These are phyloP conservation scores for Apeira syringaria DNA, from an alignment of 2,888 invertebrate genomes.

Conservation along the genomic window DNA sequence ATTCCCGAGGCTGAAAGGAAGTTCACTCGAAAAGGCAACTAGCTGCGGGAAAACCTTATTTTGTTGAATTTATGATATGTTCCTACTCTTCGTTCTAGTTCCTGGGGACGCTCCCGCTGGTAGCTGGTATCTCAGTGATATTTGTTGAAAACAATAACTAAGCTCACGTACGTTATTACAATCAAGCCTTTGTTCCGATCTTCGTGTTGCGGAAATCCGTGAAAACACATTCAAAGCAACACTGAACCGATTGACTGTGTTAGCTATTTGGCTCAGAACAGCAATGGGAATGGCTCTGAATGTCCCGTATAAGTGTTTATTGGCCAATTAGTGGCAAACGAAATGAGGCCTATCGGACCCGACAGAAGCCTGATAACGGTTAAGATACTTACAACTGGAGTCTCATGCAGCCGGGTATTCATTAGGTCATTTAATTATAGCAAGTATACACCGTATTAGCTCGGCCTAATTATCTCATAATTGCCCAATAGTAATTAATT, in stretches of 20 bases:
- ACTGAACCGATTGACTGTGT: conserved; percentile 35
- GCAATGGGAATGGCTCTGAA: conserved; percentile 54
- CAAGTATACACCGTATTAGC: conserved; percentile 35
- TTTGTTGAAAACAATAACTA: conserved; percentile 67
- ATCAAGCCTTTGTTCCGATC: conserved; percentile 2
- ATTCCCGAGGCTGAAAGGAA: conserved; percentile 74
- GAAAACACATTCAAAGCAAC: conserved; percentile 6
- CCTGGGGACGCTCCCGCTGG: conserved; percentile 60
- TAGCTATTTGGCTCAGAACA: conserved; percentile 54
- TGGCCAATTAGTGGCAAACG: conserved; percentile 66
- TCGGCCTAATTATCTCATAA: conserved; percentile 29
- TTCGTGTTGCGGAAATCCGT: conserved; percentile 13
- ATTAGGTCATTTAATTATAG: conserved; percentile 30
- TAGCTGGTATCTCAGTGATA: conserved; percentile 53
- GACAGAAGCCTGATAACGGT: conserved; percentile 58
- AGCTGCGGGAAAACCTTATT: conserved; percentile 74
- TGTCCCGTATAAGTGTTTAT: conserved; percentile 73
- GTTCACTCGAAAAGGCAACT: conserved; percentile 78
- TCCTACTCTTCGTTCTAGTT: conserved; percentile 62
- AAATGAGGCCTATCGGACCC: conserved; percentile 58
- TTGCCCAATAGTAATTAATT: conserved; percentile 31
- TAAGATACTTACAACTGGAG: conserved; percentile 45
- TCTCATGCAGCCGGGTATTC: conserved; percentile 13
- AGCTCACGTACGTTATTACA: conserved; percentile 27
- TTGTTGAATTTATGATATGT: conserved; percentile 76